These are phyloP conservation scores for Villa cingulata DNA, from an alignment of 2,888 invertebrate genomes.

Conservation along the genomic window DNA sequence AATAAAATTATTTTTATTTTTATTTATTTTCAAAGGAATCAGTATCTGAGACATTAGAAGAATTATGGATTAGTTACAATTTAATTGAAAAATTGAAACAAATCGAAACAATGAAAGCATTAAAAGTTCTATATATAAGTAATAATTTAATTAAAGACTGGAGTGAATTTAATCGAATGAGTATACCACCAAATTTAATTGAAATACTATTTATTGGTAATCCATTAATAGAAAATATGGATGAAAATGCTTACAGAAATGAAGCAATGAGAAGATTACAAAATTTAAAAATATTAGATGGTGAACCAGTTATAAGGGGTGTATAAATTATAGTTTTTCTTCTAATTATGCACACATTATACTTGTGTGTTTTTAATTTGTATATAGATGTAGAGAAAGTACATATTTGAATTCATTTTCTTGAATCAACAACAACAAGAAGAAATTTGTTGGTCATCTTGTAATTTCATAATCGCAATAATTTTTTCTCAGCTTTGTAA, in stretches of 20 bases:
- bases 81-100: slow-evolving; percentile 86
- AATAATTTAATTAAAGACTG: slow-evolving; percentile 82
- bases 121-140: slow-evolving; percentile 70
- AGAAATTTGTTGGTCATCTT: too few relatives aligned
- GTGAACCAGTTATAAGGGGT: slow-evolving; percentile 55
- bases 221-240: slow-evolving; percentile 59
- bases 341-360: too few relatives aligned
- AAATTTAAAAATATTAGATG: slow-evolving; percentile 60
- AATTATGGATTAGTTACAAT: slow-evolving; percentile 92
- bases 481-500: too few relatives aligned
- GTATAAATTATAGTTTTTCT: too few relatives aligned
- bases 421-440: too few relatives aligned
- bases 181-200: slow-evolving; percentile 53
- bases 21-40: slow-evolving; percentile 46
- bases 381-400: too few relatives aligned
- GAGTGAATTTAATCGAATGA: slow-evolving; percentile 72
- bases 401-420: too few relatives aligned
- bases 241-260: slow-evolving; percentile 52
- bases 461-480: too few relatives aligned
- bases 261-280: slow-evolving; percentile 62
- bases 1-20: slow-evolving; percentile 44
- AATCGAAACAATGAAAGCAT: slow-evolving; percentile 60
- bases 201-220: slow-evolving; percentile 76
- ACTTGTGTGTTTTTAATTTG: too few relatives aligned
- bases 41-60: slow-evolving; percentile 73